These are phyloP conservation scores for Hemibates koningsi DNA, from an alignment of 2,113 vertebrate genomes.

Conservation along the genomic window DNA sequence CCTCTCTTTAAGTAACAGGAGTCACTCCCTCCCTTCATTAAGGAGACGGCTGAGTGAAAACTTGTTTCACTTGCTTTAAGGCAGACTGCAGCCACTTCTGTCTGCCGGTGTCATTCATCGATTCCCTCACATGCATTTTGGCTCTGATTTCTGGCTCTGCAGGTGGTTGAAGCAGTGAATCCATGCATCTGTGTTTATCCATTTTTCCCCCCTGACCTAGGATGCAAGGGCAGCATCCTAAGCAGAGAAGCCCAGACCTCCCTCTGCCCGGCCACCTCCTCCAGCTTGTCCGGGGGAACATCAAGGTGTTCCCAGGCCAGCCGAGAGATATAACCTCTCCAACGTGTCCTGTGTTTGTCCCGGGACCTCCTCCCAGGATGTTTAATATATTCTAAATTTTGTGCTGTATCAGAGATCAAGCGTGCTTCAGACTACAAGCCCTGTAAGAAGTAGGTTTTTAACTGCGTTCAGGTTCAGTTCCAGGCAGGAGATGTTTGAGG, in stretches of 20 bases:
- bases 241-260: neutral
- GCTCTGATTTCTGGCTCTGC: neutral
- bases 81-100: rapidly evolving
- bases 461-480: neutral
- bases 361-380: rapidly evolving
- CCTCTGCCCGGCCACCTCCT: rapidly evolving
- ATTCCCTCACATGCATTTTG: neutral
- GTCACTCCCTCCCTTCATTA: rapidly evolving
- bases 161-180: neutral
- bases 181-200: neutral
- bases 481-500: rapidly evolving
- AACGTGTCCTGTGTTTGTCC: rapidly evolving
- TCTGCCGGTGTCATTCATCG: neutral
- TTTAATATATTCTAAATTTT: neutral
- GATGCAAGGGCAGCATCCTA: neutral
- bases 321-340: neutral
- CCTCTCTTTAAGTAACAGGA: neutral
- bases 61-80: neutral
- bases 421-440: rapidly evolving
- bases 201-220: rapidly evolving
- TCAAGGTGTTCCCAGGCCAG: neutral
- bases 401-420: neutral
- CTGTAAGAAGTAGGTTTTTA: neutral
- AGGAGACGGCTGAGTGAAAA: neutral
- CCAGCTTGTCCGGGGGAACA: neutral